Evolutionary conservation across 2,113 vertebrate genomes (phyloP).

Genomic region (rabbit (Oryctolagus cuniculus)): mOryCun1.1 NC_091436.1:146663501-146664000

Average conservation of each 20-base stretch:
- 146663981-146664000: not conserved
- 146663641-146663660: not conserved
- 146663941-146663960: not conserved
- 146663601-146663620: not conserved
- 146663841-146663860: not conserved
- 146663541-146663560: not conserved
- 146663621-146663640: not conserved
- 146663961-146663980: not conserved
- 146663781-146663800: not conserved
- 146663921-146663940: not conserved
- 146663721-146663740: not conserved
- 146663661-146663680: not conserved
- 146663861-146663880: not conserved
- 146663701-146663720: not conserved
- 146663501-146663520: accelerated
- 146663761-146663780: not conserved
- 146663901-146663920: not conserved
- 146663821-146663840: not conserved
- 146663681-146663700: not conserved
- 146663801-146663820: not conserved
- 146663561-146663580: accelerated
- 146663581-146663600: not conserved
- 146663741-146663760: not conserved
- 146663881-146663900: not conserved
- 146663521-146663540: not conserved